Conservation (phyloP, 2,797 vertebrate genomes). For the Coreius guichenoti region DNA sequence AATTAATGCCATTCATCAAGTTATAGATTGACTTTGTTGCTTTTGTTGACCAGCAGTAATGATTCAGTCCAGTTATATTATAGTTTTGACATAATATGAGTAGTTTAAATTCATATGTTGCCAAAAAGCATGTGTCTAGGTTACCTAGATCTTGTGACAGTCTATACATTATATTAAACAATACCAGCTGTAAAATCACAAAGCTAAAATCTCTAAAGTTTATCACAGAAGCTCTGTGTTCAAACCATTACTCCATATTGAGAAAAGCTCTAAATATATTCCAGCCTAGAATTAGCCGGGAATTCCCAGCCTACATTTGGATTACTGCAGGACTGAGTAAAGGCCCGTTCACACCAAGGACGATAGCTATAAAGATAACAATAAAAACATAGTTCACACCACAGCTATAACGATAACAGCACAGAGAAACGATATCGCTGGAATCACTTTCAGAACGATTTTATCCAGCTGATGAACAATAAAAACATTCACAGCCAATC, state of each 20-base stretch:
- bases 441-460: no score
- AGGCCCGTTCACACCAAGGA: no score
- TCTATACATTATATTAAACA: neutral
- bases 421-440: no score
- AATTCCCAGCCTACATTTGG: conserved; percentile 26
- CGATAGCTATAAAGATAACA: no score
- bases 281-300: conserved; percentile 63
- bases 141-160: neutral
- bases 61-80: neutral
- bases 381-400: no score
- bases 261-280: conserved; percentile 73
- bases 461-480: no score
- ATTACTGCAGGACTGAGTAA: neutral
- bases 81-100: neutral
- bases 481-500: no score
- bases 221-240: conserved; percentile 50
- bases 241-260: conserved; percentile 54
- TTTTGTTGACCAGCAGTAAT: neutral
- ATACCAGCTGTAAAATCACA: neutral
- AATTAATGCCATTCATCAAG: neutral
- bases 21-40: neutral
- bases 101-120: neutral
- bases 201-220: neutral
- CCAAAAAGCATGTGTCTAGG: neutral
- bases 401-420: no score